phyloP scores from a whole-genome alignment of 2,888 invertebrate genomes.

The Caenorhabditis zanzibari region DNA sequence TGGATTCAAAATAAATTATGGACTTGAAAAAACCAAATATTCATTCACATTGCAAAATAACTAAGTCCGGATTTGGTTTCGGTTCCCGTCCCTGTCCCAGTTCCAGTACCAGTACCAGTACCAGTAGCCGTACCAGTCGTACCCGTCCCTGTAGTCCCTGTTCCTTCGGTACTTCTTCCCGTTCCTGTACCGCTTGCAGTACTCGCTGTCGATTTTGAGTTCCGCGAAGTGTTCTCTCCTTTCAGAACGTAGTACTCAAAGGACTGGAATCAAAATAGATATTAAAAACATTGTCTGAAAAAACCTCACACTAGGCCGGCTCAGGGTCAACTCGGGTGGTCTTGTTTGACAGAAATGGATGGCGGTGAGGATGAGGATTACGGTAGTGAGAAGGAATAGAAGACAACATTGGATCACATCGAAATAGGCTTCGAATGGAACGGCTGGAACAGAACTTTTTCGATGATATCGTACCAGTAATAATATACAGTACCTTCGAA shows the following conservation, averaged over 20 bases:
- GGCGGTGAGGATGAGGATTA: conserved; percentile 35
- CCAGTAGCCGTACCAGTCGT: neutral
- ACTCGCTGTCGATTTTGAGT: neutral
- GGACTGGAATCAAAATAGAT: too few species aligned
- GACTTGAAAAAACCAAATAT: neutral
- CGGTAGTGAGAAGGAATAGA: conserved; percentile 25
- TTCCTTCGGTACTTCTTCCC: too few species aligned
- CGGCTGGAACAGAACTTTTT: conserved; percentile 21
- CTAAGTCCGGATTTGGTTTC: neutral
- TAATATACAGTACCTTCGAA: conserved; percentile 24
- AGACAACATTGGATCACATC: conserved; percentile 23
- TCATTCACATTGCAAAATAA: conserved; percentile 32
- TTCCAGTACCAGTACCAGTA: conserved; percentile 5
- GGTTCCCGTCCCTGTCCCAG: conserved; percentile 5
- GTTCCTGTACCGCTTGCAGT: too few species aligned
- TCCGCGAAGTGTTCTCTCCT: conserved; percentile 30
- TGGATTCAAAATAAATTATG: neutral
- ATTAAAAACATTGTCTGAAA: too few species aligned
- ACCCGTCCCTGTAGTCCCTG: neutral
- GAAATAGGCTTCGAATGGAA: conserved; percentile 37
- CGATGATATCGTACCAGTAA: neutral
- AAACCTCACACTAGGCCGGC: conserved; percentile 34
- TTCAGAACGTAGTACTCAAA: conserved; percentile 44
- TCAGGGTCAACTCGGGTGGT: conserved; percentile 27
- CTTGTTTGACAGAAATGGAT: conserved; percentile 21